Conservation (phyloP, 2,888 invertebrate genomes). For the Cephus spinipes region DNA sequence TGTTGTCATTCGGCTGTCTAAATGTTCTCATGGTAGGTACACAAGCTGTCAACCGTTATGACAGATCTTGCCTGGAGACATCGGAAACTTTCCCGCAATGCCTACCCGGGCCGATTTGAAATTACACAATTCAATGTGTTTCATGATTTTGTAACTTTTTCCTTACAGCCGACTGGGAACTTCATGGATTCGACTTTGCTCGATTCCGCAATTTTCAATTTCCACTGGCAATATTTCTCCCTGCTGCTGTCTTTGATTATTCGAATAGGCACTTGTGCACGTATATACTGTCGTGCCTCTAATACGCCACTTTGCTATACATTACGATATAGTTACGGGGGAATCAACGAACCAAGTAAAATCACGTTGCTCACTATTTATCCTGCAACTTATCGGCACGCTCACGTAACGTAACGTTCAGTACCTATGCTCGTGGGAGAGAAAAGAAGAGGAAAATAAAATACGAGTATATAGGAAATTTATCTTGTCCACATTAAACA, state of each 20-base stretch:
- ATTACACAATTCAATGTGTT: constrained; percentile 33
- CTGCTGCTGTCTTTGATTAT: background rate
- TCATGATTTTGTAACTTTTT: constrained; percentile 21
- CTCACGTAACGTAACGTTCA: background rate
- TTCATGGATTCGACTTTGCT: background rate
- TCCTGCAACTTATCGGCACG: background rate
- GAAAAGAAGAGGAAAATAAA: background rate
- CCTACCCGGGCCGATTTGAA: constrained; percentile 33
- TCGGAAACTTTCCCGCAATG: constrained; percentile 38
- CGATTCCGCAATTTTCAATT: background rate
- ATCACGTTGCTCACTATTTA: background rate
- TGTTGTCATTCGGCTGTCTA: background rate
- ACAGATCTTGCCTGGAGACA: constrained; percentile 30
- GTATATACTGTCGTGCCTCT: background rate
- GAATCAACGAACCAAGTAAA: background rate
- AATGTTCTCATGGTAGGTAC: background rate
- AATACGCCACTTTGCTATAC: background rate
- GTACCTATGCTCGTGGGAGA: background rate
- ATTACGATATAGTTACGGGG: background rate
- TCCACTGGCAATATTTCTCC: background rate
- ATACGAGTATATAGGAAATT: background rate
- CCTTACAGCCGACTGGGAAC: background rate
- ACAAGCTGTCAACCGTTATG: constrained; percentile 25
- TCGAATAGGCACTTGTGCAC: background rate
- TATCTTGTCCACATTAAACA: background rate